These are phyloP conservation scores for Schizopygopsis malacanthus DNA, from an alignment of 2,797 vertebrate genomes.

Conservation along the genomic window DNA sequence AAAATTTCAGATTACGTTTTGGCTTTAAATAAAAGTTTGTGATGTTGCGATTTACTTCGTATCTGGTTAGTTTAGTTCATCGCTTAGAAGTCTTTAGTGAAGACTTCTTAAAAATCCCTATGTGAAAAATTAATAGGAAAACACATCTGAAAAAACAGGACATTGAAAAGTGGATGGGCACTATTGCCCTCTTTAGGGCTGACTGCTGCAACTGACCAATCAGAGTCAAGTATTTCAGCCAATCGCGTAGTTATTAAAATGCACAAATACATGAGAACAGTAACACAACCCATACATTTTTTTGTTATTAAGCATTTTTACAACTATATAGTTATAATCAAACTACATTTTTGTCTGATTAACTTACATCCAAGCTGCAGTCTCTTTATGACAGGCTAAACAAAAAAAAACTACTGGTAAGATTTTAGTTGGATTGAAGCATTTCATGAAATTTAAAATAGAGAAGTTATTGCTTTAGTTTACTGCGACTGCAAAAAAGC, in stretches of 20 bases:
- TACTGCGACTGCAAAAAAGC: not conserved
- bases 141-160: not conserved
- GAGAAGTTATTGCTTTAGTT: not conserved
- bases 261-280: not conserved
- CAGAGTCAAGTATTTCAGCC: not conserved
- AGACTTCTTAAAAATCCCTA: not conserved
- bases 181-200: not conserved
- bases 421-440: not conserved
- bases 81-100: not conserved
- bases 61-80: not conserved
- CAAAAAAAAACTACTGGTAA: not conserved
- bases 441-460: not conserved
- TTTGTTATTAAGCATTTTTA: conserved; percentile 2
- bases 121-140: not conserved
- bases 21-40: not conserved
- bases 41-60: too few relatives aligned
- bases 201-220: not conserved
- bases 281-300: not conserved
- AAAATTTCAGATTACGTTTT: not conserved
- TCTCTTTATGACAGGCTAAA: conserved; percentile 28
- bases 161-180: not conserved
- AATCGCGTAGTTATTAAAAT: not conserved
- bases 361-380: conserved; percentile 21
- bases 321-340: conserved; percentile 26
- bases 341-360: not conserved